Conservation (phyloP, 1,140 invertebrate genomes). For the Microplitis demolitor region DNA sequence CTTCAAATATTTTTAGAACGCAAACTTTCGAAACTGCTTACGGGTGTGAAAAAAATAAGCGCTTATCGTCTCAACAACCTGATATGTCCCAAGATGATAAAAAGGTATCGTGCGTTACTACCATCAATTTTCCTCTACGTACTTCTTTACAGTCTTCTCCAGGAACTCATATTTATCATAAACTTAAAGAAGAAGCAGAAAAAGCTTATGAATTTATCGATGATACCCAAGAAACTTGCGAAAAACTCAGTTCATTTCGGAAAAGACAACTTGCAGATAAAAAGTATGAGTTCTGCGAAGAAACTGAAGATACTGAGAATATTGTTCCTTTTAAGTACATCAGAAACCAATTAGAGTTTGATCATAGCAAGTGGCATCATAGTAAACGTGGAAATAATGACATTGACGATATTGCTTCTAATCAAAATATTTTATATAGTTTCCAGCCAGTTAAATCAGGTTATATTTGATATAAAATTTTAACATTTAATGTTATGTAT, state of each 20-base stretch:
- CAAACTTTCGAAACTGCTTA: slow-evolving; percentile 56
- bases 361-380: slow-evolving; percentile 41
- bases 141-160: slow-evolving; percentile 51
- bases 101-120: slow-evolving; percentile 36
- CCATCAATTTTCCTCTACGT: slow-evolving; percentile 52
- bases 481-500: no score
- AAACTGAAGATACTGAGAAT: slow-evolving; percentile 78
- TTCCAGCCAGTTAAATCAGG: slow-evolving; percentile 41
- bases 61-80: slow-evolving; percentile 51
- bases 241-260: slow-evolving; percentile 80
- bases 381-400: slow-evolving; percentile 59
- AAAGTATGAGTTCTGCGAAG: slow-evolving; percentile 87
- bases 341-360: slow-evolving; percentile 54
- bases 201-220: slow-evolving; percentile 86
- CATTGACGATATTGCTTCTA: slow-evolving; percentile 44
- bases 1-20: slow-evolving; percentile 54
- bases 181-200: slow-evolving; percentile 64
- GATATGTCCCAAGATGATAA: slow-evolving; percentile 45
- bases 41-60: slow-evolving; percentile 24
- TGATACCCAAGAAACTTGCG: slow-evolving; percentile 76
- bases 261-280: slow-evolving; percentile 85
- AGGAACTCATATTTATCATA: slow-evolving; percentile 51
- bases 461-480: slow-evolving; percentile 22
- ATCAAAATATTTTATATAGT: slow-evolving; percentile 42
- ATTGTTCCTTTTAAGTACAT: slow-evolving; percentile 75